Conservation (phyloP, 2,888 invertebrate species). For the Caradrina clavipalpis region DNA sequence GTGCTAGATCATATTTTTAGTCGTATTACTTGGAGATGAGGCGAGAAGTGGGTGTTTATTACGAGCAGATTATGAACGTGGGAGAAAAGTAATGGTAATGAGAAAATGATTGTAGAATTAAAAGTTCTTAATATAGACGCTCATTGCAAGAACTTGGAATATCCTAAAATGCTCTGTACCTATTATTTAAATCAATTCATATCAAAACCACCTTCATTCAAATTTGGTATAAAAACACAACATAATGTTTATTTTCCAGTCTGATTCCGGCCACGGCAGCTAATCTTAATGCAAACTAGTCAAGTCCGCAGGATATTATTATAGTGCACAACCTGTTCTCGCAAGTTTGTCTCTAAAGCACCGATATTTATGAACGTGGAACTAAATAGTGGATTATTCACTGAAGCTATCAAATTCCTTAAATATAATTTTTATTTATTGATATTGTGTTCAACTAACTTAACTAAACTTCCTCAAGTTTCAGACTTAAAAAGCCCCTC, state of each 20-base stretch:
- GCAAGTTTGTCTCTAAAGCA: too few species aligned
- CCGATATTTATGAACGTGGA: background rate
- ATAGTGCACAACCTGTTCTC: too few species aligned
- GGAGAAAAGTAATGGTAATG: constrained; percentile 31
- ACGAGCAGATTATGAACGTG: constrained; percentile 21
- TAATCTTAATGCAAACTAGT: too few species aligned
- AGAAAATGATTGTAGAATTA: constrained; percentile 38
- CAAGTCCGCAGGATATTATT: too few species aligned
- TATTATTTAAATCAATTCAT: too few species aligned
- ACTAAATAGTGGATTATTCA: background rate
- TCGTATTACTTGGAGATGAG: constrained; percentile 39
- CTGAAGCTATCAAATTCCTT: too few species aligned
- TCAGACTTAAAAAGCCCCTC: background rate
- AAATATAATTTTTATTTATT: background rate
- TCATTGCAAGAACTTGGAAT: background rate
- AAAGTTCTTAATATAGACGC: constrained; percentile 13
- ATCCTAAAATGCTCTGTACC: too few species aligned
- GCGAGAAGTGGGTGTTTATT: constrained; percentile 45
- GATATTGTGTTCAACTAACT: too few species aligned
- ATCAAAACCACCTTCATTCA: too few species aligned
- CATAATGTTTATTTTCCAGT: too few species aligned
- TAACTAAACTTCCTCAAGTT: background rate
- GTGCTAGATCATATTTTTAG: constrained; percentile 47
- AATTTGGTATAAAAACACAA: too few species aligned
- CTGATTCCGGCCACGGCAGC: too few species aligned